A percentile compares a stretch with the other conserved stretches of the same genome.
Conservation (phyloP, 2,113 vertebrate species). For the Nymphicus hollandicus region DNA sequence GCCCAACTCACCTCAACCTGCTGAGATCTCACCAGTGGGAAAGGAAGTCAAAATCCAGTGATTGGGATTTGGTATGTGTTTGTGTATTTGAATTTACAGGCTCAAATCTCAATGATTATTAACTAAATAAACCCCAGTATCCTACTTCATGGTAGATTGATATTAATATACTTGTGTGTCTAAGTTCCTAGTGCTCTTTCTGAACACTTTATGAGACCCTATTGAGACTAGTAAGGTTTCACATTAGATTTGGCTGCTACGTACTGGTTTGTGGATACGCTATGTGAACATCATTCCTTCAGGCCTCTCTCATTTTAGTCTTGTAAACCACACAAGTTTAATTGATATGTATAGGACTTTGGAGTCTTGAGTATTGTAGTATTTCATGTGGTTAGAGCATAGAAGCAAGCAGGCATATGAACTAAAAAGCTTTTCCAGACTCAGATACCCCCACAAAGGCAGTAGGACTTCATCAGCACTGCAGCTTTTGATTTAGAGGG, state of each 20-base stretch:
- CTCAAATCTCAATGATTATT: neutral
- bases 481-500: constrained; percentile 1
- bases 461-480: neutral
- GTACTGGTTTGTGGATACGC: neutral
- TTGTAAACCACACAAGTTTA: neutral
- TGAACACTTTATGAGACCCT: neutral
- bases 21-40: neutral
- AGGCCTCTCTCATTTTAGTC: neutral
- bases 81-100: neutral
- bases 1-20: neutral
- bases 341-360: neutral
- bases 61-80: neutral
- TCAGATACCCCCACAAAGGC: neutral
- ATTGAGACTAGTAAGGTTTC: neutral
- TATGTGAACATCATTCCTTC: neutral
- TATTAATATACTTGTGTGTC: neutral
- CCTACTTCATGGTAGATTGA: neutral
- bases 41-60: neutral
- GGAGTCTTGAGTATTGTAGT: neutral
- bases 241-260: neutral
- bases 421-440: neutral
- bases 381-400: neutral
- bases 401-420: neutral
- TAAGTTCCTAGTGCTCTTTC: neutral
- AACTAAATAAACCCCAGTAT: neutral